phyloP scores from a whole-genome alignment of 1,140 invertebrate species.

The Zaprionus tsacasi region DNA sequence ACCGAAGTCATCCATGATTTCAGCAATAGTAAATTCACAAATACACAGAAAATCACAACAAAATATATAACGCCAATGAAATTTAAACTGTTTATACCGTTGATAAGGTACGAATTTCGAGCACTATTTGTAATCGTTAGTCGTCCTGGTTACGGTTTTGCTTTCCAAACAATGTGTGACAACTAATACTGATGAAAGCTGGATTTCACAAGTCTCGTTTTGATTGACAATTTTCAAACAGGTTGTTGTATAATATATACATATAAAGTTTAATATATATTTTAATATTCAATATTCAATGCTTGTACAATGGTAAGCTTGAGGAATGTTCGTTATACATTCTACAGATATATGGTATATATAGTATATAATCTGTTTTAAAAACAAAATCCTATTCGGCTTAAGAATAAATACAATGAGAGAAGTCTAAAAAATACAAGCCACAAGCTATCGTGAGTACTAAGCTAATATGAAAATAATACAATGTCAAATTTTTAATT shows the following conservation, averaged over 20 bases:
- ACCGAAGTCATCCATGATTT: slow-evolving; percentile 68
- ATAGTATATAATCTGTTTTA: slow-evolving; percentile 70
- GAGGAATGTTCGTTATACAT: slow-evolving; percentile 72
- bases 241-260: slow-evolving; percentile 47
- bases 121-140: slow-evolving; percentile 7
- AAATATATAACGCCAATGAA: slow-evolving; percentile 6
- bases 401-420: slow-evolving; percentile 37
- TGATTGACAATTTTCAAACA: slow-evolving; percentile 45
- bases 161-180: slow-evolving; percentile 2
- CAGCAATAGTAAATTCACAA: slow-evolving; percentile 26
- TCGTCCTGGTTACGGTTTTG: slow-evolving; percentile 46
- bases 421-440: slow-evolving; percentile 19
- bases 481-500: neutral
- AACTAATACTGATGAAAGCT: neutral
- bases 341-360: slow-evolving; percentile 11
- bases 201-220: neutral
- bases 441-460: neutral
- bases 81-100: slow-evolving; percentile 20
- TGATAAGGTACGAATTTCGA: slow-evolving; percentile 28
- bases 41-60: neutral
- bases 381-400: slow-evolving; percentile 71
- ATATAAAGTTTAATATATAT: slow-evolving; percentile 30
- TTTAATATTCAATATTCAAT: slow-evolving; percentile 66
- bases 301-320: slow-evolving; percentile 59
- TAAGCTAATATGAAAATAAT: neutral